A percentile compares a stretch with the other conserved stretches of the same genome.
These are phyloP conservation scores for Diachasmimorpha longicaudata DNA, from an alignment of 1,140 invertebrate genomes.

Conservation along the genomic window DNA sequence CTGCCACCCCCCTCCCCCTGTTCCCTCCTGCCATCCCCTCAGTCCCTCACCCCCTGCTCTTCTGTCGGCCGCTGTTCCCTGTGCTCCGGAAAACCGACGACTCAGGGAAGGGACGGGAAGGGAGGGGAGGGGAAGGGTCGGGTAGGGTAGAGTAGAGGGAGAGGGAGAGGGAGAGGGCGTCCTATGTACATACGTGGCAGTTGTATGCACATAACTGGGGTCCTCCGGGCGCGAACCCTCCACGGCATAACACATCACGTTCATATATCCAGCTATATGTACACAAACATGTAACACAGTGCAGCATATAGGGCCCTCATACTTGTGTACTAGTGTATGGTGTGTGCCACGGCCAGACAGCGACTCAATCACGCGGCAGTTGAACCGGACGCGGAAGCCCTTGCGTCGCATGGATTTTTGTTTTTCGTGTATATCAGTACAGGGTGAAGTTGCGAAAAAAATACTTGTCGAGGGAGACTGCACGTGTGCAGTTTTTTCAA, in stretches of 20 bases:
- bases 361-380: conserved; percentile 3
- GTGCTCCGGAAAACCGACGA: not conserved
- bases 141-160: too few relatives aligned
- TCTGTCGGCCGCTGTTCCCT: not conserved
- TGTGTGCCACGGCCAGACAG: not conserved
- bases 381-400: not conserved
- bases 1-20: not conserved
- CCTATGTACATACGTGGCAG: not conserved
- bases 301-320: not conserved
- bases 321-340: not conserved
- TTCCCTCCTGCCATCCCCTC: not conserved
- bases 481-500: too few relatives aligned
- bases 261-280: not conserved
- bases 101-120: not conserved
- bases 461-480: not conserved
- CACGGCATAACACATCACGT: conserved; percentile 1
- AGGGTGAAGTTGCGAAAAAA: not conserved
- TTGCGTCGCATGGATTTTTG: not conserved
- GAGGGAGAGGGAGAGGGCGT: too few relatives aligned
- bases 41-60: not conserved
- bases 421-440: not conserved
- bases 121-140: not conserved
- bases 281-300: not conserved
- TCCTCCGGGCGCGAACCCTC: conserved; percentile 2
- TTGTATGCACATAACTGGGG: conserved; percentile 1